phyloP scores from a whole-genome alignment of 2,797 vertebrate genomes.

The Anomalospiza imberbis region DNA sequence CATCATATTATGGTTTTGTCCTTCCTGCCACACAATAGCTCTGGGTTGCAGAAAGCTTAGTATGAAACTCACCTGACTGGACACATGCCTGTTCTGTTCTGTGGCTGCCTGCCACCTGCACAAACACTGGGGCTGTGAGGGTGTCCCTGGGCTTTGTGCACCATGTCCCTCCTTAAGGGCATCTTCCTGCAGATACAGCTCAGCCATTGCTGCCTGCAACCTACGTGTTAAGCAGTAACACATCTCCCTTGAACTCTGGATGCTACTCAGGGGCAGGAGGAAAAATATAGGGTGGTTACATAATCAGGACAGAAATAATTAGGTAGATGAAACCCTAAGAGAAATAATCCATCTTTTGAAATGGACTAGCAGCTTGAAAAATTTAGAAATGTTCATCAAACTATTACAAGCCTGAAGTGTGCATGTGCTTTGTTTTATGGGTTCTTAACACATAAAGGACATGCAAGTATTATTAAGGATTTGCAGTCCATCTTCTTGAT shows the following conservation, averaged over 20 bases:
- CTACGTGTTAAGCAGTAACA: neutral
- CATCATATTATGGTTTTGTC: neutral
- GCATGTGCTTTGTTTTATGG: constrained; percentile 64
- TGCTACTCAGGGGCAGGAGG: neutral
- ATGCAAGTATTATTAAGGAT: constrained; percentile 63
- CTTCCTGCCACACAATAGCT: neutral
- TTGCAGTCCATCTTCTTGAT: constrained; percentile 69
- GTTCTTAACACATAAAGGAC: constrained; percentile 57
- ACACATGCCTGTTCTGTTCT: neutral
- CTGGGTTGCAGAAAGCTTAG: neutral
- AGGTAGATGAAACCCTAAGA: constrained; percentile 68
- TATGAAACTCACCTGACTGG: neutral
- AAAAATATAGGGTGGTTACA: constrained; percentile 66
- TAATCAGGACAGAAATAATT: constrained; percentile 75
- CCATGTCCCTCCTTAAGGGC: neutral
- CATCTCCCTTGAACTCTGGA: neutral
- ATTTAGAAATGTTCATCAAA: constrained; percentile 76
- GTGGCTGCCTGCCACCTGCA: neutral
- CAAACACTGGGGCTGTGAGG: neutral
- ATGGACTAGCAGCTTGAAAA: constrained; percentile 74
- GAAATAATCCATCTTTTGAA: constrained; percentile 71
- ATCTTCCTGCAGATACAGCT: neutral
- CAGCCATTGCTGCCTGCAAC: neutral
- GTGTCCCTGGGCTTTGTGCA: neutral
- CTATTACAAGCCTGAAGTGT: constrained; percentile 47